phyloP scores from a whole-genome alignment of 2,113 vertebrate genomes.

The Struthidea cinerea region DNA sequence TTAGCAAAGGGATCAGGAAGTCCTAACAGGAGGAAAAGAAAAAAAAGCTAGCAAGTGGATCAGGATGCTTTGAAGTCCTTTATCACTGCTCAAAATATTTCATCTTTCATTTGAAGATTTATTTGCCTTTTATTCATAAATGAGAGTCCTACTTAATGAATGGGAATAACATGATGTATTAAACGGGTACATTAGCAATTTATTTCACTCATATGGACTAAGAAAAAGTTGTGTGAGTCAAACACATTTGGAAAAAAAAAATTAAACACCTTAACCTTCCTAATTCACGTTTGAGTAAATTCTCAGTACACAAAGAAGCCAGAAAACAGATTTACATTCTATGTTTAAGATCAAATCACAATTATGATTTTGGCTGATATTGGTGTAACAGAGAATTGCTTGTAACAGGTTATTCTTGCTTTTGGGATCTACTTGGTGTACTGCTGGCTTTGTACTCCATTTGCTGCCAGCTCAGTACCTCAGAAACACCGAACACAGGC shows the following conservation, averaged over 20 bases:
- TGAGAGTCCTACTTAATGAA: background rate
- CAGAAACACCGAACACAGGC: background rate
- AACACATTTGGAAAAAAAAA: background rate
- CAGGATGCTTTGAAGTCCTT: background rate
- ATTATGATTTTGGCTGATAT: fast-evolving
- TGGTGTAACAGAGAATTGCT: background rate
- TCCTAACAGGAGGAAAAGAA: conserved; percentile 72
- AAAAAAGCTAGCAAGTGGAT: background rate
- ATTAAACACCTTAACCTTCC: background rate
- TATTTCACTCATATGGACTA: background rate
- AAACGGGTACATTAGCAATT: background rate
- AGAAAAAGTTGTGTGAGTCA: background rate
- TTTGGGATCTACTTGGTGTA: background rate
- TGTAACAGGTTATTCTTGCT: background rate
- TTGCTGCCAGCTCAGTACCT: background rate
- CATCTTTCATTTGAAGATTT: background rate
- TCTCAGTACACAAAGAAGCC: background rate
- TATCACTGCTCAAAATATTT: background rate
- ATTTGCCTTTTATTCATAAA: background rate
- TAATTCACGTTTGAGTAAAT: background rate
- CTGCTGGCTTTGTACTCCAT: background rate
- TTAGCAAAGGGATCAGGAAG: conserved; percentile 99
- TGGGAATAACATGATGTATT: background rate
- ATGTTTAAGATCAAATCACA: background rate
- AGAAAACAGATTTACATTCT: background rate